Percentiles rank a stretch among this genome's conserved stretches.
Evolutionary conservation across 1,140 invertebrate genomes (phyloP).

Genomic region (Eupristina koningsbergeri): DNA sequence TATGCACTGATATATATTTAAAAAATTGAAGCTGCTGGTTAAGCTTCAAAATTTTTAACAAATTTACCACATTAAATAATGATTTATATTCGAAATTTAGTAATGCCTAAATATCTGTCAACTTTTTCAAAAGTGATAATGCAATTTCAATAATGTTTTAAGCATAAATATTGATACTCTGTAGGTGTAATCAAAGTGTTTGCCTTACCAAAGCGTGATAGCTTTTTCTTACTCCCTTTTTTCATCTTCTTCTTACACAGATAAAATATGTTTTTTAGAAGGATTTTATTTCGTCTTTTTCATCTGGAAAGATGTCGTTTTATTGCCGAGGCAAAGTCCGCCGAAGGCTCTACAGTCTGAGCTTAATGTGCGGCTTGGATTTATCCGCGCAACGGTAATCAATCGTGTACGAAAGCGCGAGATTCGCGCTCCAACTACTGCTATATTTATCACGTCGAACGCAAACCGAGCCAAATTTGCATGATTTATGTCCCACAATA

Average conservation of each 20-base stretch:
- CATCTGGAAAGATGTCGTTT: constrained; percentile 62
- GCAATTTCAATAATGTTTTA: no score
- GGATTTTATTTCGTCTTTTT: constrained; percentile 60
- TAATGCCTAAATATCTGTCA: no score
- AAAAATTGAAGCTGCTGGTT: no score
- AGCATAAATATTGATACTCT: not conserved
- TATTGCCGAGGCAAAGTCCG: constrained; percentile 64
- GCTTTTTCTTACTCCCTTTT: constrained; percentile 1
- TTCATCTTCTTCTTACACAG: constrained; percentile 50
- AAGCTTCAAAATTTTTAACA: no score
- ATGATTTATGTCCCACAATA: constrained; percentile 67
- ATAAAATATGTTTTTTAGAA: constrained; percentile 61
- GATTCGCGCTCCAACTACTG: constrained; percentile 56
- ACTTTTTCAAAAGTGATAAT: no score
- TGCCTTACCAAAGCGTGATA: constrained; percentile 26
- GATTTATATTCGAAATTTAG: no score
- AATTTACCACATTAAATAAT: no score
- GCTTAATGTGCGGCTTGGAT: constrained; percentile 67
- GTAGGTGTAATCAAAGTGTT: constrained; percentile 9
- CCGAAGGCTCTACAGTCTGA: constrained; percentile 48
- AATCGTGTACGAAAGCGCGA: constrained; percentile 64
- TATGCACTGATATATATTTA: no score
- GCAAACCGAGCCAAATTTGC: constrained; percentile 62
- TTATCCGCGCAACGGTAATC: constrained; percentile 66
- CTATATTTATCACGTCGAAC: constrained; percentile 69